phyloP scores from a whole-genome alignment of 1,140 invertebrate genomes.

The Drosophila jambulina region DNA sequence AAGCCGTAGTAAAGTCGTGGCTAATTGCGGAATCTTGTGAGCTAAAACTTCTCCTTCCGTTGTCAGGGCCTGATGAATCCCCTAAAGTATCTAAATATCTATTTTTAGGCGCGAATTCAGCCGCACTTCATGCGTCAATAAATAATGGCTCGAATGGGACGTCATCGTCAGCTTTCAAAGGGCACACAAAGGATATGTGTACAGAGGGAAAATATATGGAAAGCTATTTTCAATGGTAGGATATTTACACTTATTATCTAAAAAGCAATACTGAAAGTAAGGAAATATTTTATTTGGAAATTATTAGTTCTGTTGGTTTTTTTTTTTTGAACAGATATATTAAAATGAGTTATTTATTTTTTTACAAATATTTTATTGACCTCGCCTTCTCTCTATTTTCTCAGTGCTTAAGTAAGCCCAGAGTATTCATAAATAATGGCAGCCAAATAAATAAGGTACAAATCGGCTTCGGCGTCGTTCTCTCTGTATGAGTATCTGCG shows the following conservation, averaged over 20 bases:
- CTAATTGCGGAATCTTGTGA: conserved; percentile 26
- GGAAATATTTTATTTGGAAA: not conserved
- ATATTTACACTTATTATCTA: not conserved
- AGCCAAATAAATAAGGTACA: conserved; percentile 77
- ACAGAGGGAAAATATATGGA: conserved; percentile 4
- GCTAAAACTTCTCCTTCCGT: not conserved
- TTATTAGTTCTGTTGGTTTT: not conserved
- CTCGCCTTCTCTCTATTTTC: not conserved
- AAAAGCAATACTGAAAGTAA: not conserved
- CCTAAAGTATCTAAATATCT: conserved; percentile 33
- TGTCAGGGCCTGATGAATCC: conserved; percentile 16
- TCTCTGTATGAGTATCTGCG: conserved; percentile 50
- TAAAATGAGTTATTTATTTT: not conserved
- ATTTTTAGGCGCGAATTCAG: conserved; percentile 16
- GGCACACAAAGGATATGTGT: conserved; percentile 3
- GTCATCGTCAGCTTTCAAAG: conserved; percentile 6
- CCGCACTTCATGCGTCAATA: conserved; percentile 2
- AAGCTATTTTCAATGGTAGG: too few relatives aligned
- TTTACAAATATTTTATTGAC: too few relatives aligned
- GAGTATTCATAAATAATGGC: conserved; percentile 74
- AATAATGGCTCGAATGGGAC: conserved; percentile 10
- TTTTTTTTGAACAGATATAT: too few relatives aligned
- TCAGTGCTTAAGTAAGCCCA: conserved; percentile 6
- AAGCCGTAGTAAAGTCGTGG: not conserved
- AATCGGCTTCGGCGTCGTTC: conserved; percentile 49